Evolutionary conservation across 1,140 invertebrate genomes (phyloP), one percentile per base, ranked within the genome.

Genomic region (Goniozus legneri): DNA sequence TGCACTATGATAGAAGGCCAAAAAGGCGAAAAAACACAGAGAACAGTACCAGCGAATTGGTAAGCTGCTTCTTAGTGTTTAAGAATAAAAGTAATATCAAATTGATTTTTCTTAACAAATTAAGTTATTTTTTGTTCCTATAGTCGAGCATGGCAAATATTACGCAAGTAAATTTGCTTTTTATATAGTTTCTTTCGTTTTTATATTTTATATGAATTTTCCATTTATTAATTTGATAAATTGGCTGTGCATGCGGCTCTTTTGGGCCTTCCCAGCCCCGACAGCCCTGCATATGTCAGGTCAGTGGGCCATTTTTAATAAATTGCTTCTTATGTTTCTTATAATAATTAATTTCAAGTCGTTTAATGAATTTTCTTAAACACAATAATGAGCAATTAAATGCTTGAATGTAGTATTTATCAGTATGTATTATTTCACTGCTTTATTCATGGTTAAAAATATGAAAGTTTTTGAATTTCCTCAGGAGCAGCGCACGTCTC

Each of bases 401-500:
- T n/a, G n/a, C n/a, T n/a, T n/a, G n/a, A n/a, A n/a, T n/a, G n/a
- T n/a, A n/a, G n/a, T n/a, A n/a, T n/a, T n/a, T n/a, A n/a, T n/a
- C n/a, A n/a, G n/a, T n/a, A n/a, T n/a, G n/a, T n/a, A n/a, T n/a
- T n/a, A n/a, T n/a, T n/a, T n/a, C n/a, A n/a, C n/a, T n/a, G n/a
- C n/a, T n/a, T n/a, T n/a, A n/a, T n/a, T n/a, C n/a, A n/a, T n/a
- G n/a, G n/a, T n/a, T n/a, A 14, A 4, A 22, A 33, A 20, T 42
- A 16, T 47, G 31, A n/a, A n/a, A 35, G 49, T 42, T 14, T 37
- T 35, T 43, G 30, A 32, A 15, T 42, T 72, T 68, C n/a, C n/a
- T 40, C 73, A 91, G 88, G 88, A 91, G 81, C 87, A 88, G 77
- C 88, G 88, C 80, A 86, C 84, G 66, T 89, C 87, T 65, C 87